These are phyloP conservation scores for Oxyruncus cristatus DNA, from an alignment of 2,113 vertebrate species.

Conservation along the genomic window DNA sequence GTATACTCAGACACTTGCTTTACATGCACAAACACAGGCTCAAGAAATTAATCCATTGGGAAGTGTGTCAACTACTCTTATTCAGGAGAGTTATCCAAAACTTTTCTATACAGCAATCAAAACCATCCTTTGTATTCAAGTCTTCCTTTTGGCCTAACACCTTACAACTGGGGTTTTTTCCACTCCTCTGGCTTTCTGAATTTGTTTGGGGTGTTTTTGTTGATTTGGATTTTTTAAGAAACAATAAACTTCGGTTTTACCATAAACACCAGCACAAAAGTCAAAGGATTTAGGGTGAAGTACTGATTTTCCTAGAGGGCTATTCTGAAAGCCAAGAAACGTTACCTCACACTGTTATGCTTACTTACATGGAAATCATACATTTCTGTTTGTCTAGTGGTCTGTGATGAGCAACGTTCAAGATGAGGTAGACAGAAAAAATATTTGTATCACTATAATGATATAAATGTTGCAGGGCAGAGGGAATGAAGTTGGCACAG, in stretches of 20 bases:
- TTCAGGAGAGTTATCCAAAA: not conserved
- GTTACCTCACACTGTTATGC: not conserved
- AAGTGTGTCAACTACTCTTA: not conserved
- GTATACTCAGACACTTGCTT: not conserved
- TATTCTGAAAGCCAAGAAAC: not conserved
- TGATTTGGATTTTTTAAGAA: not conserved
- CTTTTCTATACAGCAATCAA: not conserved
- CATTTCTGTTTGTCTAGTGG: not conserved
- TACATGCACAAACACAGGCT: not conserved
- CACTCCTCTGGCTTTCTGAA: not conserved
- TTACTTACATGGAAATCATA: not conserved
- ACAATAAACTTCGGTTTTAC: not conserved
- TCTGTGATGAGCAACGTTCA: not conserved
- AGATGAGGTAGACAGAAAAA: constrained; percentile 48
- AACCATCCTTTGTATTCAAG: not conserved
- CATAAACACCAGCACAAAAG: not conserved
- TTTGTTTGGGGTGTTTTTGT: not conserved
- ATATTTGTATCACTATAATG: not conserved
- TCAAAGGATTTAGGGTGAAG: not conserved
- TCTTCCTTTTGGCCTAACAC: not conserved
- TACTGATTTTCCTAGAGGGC: not conserved
- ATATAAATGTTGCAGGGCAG: not conserved
- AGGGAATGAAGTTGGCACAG: not conserved
- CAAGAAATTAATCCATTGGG: not conserved
- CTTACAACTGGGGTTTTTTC: not conserved